Percentiles rank a stretch among this genome's conserved stretches.
phyloP scores from a whole-genome alignment of 2,113 vertebrate genomes.

The Euleptes europaea region DNA sequence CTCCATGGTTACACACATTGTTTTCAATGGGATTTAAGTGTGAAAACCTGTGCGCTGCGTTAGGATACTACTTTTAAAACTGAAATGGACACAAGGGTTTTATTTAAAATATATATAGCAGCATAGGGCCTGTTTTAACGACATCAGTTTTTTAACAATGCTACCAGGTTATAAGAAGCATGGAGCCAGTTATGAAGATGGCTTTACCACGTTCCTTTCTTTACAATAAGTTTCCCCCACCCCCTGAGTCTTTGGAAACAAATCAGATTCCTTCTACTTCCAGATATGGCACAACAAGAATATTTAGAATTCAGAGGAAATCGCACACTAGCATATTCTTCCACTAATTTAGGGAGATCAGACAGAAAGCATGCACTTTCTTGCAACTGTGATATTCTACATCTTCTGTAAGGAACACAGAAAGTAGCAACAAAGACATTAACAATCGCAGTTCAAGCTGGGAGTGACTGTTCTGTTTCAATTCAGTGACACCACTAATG shows the following conservation, averaged over 20 bases:
- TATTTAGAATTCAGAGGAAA: constrained; percentile 50
- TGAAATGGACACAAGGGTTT: neutral
- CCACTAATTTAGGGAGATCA: constrained; percentile 49
- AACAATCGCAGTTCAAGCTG: constrained; percentile 85
- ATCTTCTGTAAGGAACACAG: constrained; percentile 66
- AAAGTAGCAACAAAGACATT: constrained; percentile 87
- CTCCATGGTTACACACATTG: neutral
- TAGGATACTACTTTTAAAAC: constrained; percentile 13
- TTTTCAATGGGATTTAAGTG: neutral
- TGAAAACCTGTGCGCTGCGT: neutral
- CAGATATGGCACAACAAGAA: constrained; percentile 32
- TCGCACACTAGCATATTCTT: constrained; percentile 43
- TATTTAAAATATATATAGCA: neutral
- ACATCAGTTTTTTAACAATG: neutral
- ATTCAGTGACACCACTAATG: constrained; percentile 98
- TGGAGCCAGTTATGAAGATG: constrained; percentile 2
- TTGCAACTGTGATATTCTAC: constrained; percentile 60
- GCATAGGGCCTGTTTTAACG: neutral
- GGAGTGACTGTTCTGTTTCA: constrained; percentile 92
- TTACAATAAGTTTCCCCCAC: constrained; percentile 25
- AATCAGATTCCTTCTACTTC: constrained; percentile 13
- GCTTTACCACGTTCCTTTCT: neutral
- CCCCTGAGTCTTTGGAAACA: constrained; percentile 24
- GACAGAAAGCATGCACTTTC: constrained; percentile 59
- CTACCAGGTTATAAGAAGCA: neutral